Percentiles rank a stretch among this genome's conserved stretches.
These are phyloP conservation scores for Helicoverpa zea DNA, from an alignment of 1,140 invertebrate genomes.

Conservation along the genomic window DNA sequence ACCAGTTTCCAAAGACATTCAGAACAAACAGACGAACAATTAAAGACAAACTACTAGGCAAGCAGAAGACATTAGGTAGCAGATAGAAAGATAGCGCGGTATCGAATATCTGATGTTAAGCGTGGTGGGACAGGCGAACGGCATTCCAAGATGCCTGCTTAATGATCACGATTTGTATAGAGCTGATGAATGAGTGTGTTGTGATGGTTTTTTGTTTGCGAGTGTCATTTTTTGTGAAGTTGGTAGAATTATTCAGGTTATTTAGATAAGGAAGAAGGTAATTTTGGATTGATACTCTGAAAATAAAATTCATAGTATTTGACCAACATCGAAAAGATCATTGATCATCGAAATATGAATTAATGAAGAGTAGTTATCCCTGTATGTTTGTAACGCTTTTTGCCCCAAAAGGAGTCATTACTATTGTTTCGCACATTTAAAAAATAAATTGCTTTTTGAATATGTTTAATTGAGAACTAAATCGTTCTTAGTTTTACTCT, in stretches of 20 bases:
- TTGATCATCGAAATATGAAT: no score
- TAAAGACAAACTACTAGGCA: slow-evolving; percentile 25
- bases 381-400: no score
- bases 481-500: no score
- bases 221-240: neutral
- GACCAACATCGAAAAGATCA: no score
- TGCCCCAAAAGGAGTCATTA: no score
- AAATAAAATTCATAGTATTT: no score
- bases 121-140: slow-evolving; percentile 71
- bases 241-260: neutral
- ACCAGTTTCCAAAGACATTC: slow-evolving; percentile 37
- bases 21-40: slow-evolving; percentile 40
- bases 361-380: no score
- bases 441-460: no score
- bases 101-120: slow-evolving; percentile 79
- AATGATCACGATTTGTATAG: slow-evolving; percentile 70
- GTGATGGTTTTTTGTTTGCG: neutral
- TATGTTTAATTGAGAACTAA: no score
- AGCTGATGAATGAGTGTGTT: slow-evolving; percentile 56
- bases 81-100: slow-evolving; percentile 75
- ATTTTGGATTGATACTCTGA: no score
- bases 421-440: no score
- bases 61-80: slow-evolving; percentile 70
- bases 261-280: neutral
- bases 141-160: slow-evolving; percentile 71